Conservation (phyloP, 2,113 vertebrate species). For the Panthera leo region DNA sequence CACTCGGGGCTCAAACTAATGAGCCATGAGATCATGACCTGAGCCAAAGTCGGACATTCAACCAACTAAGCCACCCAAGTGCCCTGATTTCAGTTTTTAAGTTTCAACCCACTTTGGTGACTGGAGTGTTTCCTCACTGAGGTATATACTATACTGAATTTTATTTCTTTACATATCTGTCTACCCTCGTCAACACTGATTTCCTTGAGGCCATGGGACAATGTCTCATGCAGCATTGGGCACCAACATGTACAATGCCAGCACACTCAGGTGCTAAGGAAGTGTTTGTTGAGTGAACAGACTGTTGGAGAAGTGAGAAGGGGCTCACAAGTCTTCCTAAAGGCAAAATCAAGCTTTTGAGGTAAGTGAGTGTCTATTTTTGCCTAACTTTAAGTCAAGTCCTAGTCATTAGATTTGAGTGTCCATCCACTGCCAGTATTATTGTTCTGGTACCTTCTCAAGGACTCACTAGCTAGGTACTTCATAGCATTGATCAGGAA, state of each 20-base stretch:
- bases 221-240: background rate
- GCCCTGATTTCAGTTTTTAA: background rate
- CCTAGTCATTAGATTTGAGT: background rate
- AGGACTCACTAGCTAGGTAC: background rate
- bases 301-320: background rate
- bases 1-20: no score
- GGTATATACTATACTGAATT: background rate
- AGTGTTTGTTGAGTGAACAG: background rate
- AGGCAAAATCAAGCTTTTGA: background rate
- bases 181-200: background rate
- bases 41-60: no score
- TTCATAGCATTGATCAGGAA: background rate
- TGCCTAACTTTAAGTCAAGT: conserved; percentile 18
- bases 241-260: background rate
- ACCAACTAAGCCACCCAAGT: no score
- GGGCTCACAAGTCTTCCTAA: background rate
- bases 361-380: background rate
- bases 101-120: background rate
- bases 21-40: no score
- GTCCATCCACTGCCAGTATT: background rate
- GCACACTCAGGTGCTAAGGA: background rate
- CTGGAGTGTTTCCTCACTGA: background rate
- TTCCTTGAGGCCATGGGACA: background rate
- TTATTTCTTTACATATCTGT: background rate
- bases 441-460: background rate